Conservation (phyloP, 2,888 invertebrate genomes). For the Drosophila subsilvestris region DNA sequence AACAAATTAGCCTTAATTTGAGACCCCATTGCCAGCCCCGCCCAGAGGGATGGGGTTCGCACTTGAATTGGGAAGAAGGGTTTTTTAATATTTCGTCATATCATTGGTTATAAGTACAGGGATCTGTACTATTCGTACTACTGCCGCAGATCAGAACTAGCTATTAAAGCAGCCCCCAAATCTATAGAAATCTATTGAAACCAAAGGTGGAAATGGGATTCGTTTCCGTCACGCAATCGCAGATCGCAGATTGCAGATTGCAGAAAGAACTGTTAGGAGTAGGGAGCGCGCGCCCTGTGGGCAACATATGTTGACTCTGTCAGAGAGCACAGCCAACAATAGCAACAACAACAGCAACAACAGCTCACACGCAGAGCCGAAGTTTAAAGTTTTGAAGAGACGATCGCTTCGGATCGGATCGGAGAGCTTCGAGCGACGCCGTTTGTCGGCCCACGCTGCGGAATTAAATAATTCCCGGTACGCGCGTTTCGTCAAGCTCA, state of each 20-base stretch:
- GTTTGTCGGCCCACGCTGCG: slow-evolving; percentile 37
- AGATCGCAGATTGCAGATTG: slow-evolving; percentile 4
- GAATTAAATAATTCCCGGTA: slow-evolving; percentile 76
- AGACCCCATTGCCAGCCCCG: background rate
- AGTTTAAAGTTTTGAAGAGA: background rate
- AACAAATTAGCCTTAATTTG: slow-evolving; percentile 30
- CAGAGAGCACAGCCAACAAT: too few species aligned
- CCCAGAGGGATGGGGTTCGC: too few species aligned
- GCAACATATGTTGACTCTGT: slow-evolving; percentile 34
- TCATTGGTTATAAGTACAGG: slow-evolving; percentile 37
- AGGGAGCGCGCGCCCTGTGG: background rate
- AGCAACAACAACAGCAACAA: too few species aligned
- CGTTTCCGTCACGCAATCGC: slow-evolving; percentile 17
- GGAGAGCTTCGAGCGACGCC: slow-evolving; percentile 25
- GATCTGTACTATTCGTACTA: background rate
- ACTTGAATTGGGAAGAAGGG: too few species aligned
- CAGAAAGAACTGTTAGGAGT: slow-evolving; percentile 33
- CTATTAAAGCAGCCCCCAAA: slow-evolving; percentile 4
- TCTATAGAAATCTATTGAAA: slow-evolving; percentile 7
- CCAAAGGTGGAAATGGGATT: background rate
- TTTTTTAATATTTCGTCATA: slow-evolving; percentile 22
- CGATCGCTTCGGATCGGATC: slow-evolving; percentile 11
- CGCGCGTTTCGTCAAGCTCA: slow-evolving; percentile 73
- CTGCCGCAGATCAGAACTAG: slow-evolving; percentile 20
- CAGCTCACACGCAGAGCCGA: too few species aligned